These are phyloP conservation scores for Periparus ater DNA, from an alignment of 2,797 vertebrate species.

Conservation along the genomic window DNA sequence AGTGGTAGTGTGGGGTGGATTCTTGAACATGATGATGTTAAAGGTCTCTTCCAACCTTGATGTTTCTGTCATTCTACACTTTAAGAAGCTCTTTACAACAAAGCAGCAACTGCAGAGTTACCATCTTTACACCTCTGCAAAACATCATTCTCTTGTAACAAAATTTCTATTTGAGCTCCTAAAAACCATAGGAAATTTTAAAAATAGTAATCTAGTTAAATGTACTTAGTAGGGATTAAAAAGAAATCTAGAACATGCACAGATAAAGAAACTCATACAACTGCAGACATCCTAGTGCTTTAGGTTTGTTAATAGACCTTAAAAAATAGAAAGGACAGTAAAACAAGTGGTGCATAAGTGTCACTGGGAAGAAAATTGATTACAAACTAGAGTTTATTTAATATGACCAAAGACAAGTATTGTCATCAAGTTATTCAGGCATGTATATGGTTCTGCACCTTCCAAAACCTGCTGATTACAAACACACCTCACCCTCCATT, in stretches of 20 bases:
- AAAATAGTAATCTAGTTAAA: neutral
- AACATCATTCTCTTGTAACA: neutral
- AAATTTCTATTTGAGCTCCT: conserved; percentile 9
- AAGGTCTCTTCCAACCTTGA: neutral
- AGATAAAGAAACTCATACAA: neutral
- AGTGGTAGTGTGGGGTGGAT: neutral
- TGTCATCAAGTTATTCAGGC: neutral
- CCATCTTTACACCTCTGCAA: neutral
- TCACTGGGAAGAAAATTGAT: neutral
- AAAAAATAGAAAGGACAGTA: neutral
- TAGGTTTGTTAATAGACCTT: neutral
- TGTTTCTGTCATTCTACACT: neutral
- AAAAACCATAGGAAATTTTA: conserved; percentile 13
- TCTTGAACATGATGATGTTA: neutral
- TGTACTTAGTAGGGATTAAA: neutral
- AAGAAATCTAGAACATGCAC: neutral
- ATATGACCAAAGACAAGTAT: neutral
- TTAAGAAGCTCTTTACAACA: neutral
- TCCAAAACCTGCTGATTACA: conserved; percentile 43
- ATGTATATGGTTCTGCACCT: neutral
- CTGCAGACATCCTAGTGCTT: neutral
- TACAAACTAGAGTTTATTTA: neutral
- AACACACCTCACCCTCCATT: neutral
- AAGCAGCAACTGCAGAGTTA: neutral
- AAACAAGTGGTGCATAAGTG: neutral